These are phyloP conservation scores for Girardia tigrina DNA, from an alignment of 2,888 invertebrate species.

Conservation along the genomic window DNA sequence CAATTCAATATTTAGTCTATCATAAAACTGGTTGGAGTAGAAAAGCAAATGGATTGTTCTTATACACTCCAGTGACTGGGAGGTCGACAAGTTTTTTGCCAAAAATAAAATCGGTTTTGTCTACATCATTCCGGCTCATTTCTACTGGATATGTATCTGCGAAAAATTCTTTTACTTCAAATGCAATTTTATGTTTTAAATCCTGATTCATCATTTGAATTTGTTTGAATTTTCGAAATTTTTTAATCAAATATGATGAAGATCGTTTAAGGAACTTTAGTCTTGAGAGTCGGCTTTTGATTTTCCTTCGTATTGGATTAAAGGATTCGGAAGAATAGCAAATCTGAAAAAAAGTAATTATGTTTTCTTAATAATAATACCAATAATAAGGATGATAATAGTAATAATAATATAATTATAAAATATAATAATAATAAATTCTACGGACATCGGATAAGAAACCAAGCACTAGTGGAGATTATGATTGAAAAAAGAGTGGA, in stretches of 20 bases:
- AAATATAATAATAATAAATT: too few relatives aligned
- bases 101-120: constrained; percentile 17
- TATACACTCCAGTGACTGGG: neutral
- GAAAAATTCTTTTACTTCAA: constrained; percentile 13
- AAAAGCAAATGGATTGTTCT: constrained; percentile 3
- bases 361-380: constrained; percentile 23
- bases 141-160: neutral
- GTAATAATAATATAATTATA: too few relatives aligned
- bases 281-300: neutral
- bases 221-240: neutral
- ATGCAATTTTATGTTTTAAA: constrained; percentile 14
- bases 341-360: neutral
- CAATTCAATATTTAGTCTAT: neutral
- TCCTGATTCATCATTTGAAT: constrained; percentile 9
- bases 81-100: constrained; percentile 7
- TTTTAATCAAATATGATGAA: neutral
- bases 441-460: too few relatives aligned
- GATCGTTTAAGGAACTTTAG: neutral
- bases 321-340: neutral
- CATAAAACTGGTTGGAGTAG: neutral
- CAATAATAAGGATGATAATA: too few relatives aligned
- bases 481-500: too few relatives aligned
- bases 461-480: too few relatives aligned
- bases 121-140: neutral
- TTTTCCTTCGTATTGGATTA: neutral